Evolutionary conservation across 2,113 vertebrate genomes (phyloP).

Genomic region (Phyllostomus discolor): DNA sequence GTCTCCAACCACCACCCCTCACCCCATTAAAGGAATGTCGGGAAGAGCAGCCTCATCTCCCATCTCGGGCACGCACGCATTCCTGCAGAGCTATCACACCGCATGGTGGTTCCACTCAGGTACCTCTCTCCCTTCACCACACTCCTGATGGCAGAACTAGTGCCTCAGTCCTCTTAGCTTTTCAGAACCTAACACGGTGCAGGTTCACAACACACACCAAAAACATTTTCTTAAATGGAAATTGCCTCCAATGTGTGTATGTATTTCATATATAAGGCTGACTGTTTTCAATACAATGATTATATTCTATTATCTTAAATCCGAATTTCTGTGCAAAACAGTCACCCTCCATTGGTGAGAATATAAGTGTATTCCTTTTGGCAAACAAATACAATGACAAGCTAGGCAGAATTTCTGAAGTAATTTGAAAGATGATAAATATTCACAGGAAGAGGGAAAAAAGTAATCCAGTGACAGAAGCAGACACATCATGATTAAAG

Average conservation of each 20-base stretch:
- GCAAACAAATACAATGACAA: background rate
- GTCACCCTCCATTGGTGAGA: background rate
- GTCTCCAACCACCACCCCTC: background rate
- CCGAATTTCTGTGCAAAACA: background rate
- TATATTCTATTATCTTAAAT: background rate
- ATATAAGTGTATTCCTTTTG: background rate
- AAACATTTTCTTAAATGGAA: background rate
- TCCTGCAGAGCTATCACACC: background rate
- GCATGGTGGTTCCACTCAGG: background rate
- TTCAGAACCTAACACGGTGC: background rate
- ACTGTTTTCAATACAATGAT: background rate
- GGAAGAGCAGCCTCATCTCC: background rate
- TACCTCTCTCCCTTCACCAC: background rate
- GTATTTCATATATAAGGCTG: background rate
- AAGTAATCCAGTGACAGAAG: background rate
- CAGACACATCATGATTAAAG: slow-evolving; percentile 30
- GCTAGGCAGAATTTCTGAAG: background rate
- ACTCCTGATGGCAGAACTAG: background rate
- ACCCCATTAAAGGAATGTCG: background rate
- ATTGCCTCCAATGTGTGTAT: background rate
- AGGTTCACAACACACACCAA: background rate
- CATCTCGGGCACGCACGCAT: background rate
- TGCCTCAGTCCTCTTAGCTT: background rate
- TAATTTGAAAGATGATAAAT: slow-evolving; percentile 27
- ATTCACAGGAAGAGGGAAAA: background rate